Percentiles rank a stretch among this genome's conserved stretches.
Conservation (phyloP, 2,113 vertebrate genomes). For the Sander lucioperca region DNA sequence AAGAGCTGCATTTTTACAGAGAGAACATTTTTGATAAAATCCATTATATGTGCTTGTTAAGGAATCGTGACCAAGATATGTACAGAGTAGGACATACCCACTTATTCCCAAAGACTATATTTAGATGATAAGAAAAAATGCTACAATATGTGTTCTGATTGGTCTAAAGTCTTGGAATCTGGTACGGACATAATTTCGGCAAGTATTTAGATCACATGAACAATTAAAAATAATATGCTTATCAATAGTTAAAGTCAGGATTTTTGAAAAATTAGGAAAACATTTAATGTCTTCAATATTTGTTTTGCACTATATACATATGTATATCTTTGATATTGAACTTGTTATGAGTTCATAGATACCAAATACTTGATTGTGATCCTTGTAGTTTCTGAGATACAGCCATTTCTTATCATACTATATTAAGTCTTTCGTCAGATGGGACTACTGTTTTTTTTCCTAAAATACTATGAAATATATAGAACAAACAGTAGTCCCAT, state of each 20-base stretch:
- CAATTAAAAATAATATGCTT: not conserved
- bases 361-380: not conserved
- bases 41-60: not conserved
- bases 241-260: not conserved
- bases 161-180: not conserved
- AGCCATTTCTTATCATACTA: not conserved
- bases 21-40: not conserved
- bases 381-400: not conserved
- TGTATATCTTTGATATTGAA: not conserved
- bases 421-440: not conserved
- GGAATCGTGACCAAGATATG: not conserved
- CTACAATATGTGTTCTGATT: not conserved
- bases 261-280: not conserved
- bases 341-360: not conserved
- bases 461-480: not conserved
- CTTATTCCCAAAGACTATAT: not conserved
- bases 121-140: not conserved
- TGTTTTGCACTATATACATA: not conserved
- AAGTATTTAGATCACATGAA: not conserved
- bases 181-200: not conserved
- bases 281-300: not conserved
- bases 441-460: not conserved
- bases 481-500: not conserved
- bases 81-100: not conserved
- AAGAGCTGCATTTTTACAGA: not conserved